Base-by-base conservation (phyloP, 2,113 vertebrate species). In the Proterorhinus semilunaris region DNA sequence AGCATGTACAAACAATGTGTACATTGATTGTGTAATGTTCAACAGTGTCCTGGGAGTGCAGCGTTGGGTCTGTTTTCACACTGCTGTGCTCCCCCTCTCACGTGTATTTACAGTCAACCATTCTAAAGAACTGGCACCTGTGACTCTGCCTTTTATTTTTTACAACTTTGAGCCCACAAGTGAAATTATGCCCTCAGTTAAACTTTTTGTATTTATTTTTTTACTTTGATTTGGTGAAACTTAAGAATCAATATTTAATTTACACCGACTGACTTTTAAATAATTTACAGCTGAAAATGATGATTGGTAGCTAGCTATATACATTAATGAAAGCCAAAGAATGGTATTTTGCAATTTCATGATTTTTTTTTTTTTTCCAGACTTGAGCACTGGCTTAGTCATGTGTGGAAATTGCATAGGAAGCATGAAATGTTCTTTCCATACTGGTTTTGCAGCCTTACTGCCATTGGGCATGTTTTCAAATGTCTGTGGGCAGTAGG, bases 401-500 rank as follows among this genome's bases (percentile, higher is more conserved):
- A 66, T 15, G 9, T 59, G 69, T 78, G 66, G 61, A 69, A 78
- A 86, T 71, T 45, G 43, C 21, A 61, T 44, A 4, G 47, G n/a
- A 7, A 6, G 15, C 8, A 63, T 58, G 17, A 47, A 61, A 16
- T 62, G 58, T 74, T 71, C 64, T 90, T 85, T 82, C 83, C 79
- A 81, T 77, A 80, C 78, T 61, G 63, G 80, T 45, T 76, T 13
- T 62, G 43, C 69, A 45, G 62, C 51, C 74, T 75, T 71, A 66
- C 68, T 84, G 80, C 79, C 78, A 61, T 76, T 72, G 82, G 83
- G 82, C 66, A 83, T 73, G 82, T 81, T 83, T 1, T 11, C 12
- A 27, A 55, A 0, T 65, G 52, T 62, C 76, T 68, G 82, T 87
- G 69, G 80, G 82, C 54, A 65, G 77, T 67, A 75, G 65, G 7